Base-by-base conservation (phyloP, 2,888 invertebrate species). In the Plemyria rubiginata region DNA sequence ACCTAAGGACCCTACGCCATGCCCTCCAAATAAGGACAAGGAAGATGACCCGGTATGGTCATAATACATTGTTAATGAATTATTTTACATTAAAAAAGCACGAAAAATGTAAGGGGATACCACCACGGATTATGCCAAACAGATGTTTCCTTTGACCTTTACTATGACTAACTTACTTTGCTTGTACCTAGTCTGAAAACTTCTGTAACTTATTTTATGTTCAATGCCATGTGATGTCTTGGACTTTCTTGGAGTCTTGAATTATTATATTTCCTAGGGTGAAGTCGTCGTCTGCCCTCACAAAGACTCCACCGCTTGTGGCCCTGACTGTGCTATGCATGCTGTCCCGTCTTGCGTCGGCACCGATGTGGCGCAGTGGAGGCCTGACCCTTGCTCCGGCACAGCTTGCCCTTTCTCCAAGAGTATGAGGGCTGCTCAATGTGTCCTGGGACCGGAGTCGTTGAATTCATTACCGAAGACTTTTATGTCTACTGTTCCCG, bases 401-500 rank as follows among this genome's bases (percentile, higher is more conserved):
- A 62, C 76, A 0, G 69, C 77, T 0, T 86, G 88, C 50, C 67
- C 74, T 3, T 84, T 82, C 62, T 41, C 68, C 3, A 87, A 84
- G 61, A 85, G 85, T 43, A 85, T 88, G 86, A 79, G 88, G 60
- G 87, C 88, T 0, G 89, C 88, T 0, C 90, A 88, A 62, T 91
- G 90, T 62, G 72, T 83, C 0, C 72, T 88, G 1, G 86, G 86
- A 0, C 79, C 83, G 0, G 88, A 87, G 11, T 62, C 76, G 0
- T 51, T 85, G 2, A 70, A 66, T 9, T 43, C 77, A 2, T 32
- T 67, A 0, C 66, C 66, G 0, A 61, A 67, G 41, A 50, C 51
- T 15, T 56, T 54, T 40, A 16, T 43, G n/a, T 9, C 65, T 12
- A 32, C 66, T 0, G 56, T 68, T 8, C 75, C 77, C 15, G 40